These are phyloP conservation scores for Onychorhynchus coronatus DNA, from an alignment of 2,113 vertebrate genomes.

Conservation along the genomic window DNA sequence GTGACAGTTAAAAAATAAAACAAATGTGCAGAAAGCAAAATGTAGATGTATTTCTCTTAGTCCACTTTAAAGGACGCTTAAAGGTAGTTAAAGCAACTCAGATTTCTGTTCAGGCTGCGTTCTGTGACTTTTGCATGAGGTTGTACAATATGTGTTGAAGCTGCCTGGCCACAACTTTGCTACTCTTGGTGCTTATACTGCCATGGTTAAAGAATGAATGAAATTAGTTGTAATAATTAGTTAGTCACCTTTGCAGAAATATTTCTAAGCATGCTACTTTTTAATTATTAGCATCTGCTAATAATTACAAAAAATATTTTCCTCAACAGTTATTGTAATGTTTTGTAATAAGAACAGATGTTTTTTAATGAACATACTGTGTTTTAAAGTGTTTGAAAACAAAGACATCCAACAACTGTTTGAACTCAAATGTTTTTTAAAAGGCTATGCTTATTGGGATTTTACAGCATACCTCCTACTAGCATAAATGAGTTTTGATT, in stretches of 20 bases:
- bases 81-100: not conserved
- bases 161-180: not conserved
- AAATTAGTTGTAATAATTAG: not conserved
- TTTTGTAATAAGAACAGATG: slow-evolving; percentile 6
- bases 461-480: not conserved
- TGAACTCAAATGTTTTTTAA: not conserved
- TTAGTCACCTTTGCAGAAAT: not conserved
- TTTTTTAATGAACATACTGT: not conserved
- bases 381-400: not conserved
- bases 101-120: not conserved
- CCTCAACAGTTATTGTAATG: not conserved
- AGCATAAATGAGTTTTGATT: not conserved
- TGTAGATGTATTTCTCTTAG: not conserved
- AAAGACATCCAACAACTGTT: not conserved
- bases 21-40: not conserved
- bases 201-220: not conserved
- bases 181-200: not conserved
- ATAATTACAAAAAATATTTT: not conserved
- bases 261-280: not conserved
- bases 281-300: not conserved
- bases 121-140: not conserved
- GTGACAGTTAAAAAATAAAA: not conserved
- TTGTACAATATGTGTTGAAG: not conserved
- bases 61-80: not conserved
- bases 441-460: not conserved